Conservation (phyloP, 2,888 invertebrate species). For the Drosophila gaucha region DNA sequence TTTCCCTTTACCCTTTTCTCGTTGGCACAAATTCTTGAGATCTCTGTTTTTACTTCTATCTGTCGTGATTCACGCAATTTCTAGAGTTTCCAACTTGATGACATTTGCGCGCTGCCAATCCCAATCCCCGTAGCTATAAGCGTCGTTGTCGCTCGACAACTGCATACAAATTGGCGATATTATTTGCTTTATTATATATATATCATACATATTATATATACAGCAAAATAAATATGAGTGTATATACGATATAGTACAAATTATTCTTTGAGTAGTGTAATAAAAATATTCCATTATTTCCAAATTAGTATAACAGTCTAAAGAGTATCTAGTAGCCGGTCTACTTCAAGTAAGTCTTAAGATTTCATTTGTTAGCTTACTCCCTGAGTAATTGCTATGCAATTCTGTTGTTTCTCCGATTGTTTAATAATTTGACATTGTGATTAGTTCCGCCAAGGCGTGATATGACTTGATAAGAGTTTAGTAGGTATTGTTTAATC, state of each 20-base stretch:
- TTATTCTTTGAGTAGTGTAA: too few species aligned
- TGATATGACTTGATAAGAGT: slow-evolving; percentile 42
- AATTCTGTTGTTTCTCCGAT: slow-evolving; percentile 46
- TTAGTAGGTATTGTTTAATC: slow-evolving; percentile 16
- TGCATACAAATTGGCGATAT: slow-evolving; percentile 65
- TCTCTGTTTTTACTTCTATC: slow-evolving; percentile 7
- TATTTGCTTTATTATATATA: not conserved
- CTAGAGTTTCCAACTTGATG: slow-evolving; percentile 45
- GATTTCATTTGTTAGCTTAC: slow-evolving; percentile 1
- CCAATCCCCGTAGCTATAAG: slow-evolving; percentile 19
- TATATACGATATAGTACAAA: too few species aligned
- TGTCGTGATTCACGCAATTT: slow-evolving; percentile 66
- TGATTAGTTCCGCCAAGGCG: slow-evolving; percentile 41
- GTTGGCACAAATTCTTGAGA: slow-evolving; percentile 1
- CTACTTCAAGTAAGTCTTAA: not conserved
- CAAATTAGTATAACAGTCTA: not conserved
- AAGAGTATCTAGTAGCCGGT: slow-evolving; percentile 11
- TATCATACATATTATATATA: not conserved
- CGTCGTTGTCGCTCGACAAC: slow-evolving; percentile 35
- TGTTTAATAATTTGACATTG: slow-evolving; percentile 29
- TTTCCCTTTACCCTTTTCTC: slow-evolving; percentile 10
- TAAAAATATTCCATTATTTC: too few species aligned
- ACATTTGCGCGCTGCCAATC: slow-evolving; percentile 19
- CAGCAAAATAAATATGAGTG: not conserved
- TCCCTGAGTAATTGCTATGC: slow-evolving; percentile 64